phyloP scores from a whole-genome alignment of 2,797 vertebrate genomes.

The Choloepus didactylus region DNA sequence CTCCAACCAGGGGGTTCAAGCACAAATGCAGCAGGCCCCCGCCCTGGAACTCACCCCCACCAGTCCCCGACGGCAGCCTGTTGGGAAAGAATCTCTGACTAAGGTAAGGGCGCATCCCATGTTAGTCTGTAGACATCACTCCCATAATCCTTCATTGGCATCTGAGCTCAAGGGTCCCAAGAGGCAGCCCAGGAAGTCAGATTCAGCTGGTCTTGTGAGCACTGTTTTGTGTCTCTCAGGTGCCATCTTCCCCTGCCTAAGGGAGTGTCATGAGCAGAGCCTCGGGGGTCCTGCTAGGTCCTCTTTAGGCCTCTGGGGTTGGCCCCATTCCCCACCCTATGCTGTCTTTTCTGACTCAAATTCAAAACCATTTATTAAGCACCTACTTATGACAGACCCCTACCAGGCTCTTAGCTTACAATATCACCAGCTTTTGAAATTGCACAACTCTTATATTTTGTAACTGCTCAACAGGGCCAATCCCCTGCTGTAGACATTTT shows the following conservation, averaged over 20 bases:
- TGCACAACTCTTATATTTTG: neutral
- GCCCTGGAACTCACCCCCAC: conserved; percentile 76
- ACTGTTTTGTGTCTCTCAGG: neutral
- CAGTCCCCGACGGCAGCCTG: conserved; percentile 91
- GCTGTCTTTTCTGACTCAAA: neutral
- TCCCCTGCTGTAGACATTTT: neutral
- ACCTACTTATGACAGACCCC: neutral
- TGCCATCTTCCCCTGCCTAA: neutral
- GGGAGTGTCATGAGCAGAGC: rapidly evolving
- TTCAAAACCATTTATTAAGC: neutral
- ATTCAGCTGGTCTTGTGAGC: neutral
- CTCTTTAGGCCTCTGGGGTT: neutral
- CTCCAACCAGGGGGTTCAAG: neutral
- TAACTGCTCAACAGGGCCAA: neutral
- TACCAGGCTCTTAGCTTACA: neutral
- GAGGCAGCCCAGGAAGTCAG: neutral
- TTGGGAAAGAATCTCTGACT: conserved; percentile 92
- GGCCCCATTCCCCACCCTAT: neutral
- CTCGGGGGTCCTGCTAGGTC: neutral
- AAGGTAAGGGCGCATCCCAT: conserved; percentile 87
- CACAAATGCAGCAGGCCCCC: conserved; percentile 1
- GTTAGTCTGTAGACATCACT: rapidly evolving
- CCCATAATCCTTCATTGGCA: neutral
- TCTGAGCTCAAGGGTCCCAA: neutral
- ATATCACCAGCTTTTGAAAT: neutral